These are phyloP conservation scores for Cheilosia scutellata DNA, from an alignment of 2,888 invertebrate genomes.

Conservation along the genomic window DNA sequence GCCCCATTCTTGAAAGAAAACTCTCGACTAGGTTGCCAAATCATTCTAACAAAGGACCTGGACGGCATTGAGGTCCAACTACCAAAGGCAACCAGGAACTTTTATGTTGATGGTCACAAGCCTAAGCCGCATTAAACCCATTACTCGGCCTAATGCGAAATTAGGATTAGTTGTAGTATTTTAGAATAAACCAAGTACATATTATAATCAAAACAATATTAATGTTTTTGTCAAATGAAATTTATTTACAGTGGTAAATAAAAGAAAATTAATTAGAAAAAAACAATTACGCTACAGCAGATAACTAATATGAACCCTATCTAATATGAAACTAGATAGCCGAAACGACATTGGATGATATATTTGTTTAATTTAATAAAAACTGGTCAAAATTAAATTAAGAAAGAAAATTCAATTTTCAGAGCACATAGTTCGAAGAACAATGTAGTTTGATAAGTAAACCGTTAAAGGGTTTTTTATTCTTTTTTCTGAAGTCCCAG, in stretches of 20 bases:
- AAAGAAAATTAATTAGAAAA: conserved; percentile 33
- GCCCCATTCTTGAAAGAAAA: conserved; percentile 98
- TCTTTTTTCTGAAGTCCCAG: conserved; percentile 15
- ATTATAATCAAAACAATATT: not conserved
- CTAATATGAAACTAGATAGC: conserved; percentile 27
- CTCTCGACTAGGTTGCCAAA: conserved; percentile 97
- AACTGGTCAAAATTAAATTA: conserved; percentile 40
- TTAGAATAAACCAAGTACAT: conserved; percentile 44
- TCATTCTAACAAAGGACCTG: conserved; percentile 92
- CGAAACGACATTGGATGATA: not conserved
- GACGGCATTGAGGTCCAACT: conserved; percentile 93
- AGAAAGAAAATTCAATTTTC: conserved; percentile 27
- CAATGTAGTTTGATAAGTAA: conserved; percentile 49
- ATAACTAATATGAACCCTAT: conserved; percentile 41
- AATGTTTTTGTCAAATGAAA: conserved; percentile 61
- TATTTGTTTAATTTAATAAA: conserved; percentile 17
- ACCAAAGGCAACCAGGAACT: conserved; percentile 96
- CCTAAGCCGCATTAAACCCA: conserved; percentile 93
- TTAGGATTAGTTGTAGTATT: conserved; percentile 27
- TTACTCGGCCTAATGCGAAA: not conserved
- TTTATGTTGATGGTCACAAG: conserved; percentile 98
- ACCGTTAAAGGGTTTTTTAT: conserved; percentile 13
- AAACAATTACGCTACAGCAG: conserved; percentile 65
- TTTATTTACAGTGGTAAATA: conserved; percentile 73
- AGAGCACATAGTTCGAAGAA: conserved; percentile 11